Percentiles rank a stretch among this genome's conserved stretches.
phyloP scores from a whole-genome alignment of 2,113 vertebrate species.

The Narcine bancroftii region DNA sequence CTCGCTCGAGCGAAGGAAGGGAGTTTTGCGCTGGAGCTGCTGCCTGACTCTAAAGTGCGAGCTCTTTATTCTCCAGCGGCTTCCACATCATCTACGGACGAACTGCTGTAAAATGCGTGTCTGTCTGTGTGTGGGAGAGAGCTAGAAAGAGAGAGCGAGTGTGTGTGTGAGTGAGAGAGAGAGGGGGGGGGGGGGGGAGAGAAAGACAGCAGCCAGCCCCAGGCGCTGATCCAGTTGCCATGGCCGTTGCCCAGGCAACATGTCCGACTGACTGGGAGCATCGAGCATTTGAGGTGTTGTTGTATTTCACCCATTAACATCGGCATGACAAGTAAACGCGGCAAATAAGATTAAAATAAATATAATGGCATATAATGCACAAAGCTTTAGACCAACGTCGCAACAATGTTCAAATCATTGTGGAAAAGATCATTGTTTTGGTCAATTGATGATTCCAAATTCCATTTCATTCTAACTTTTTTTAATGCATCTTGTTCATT shows the following conservation, averaged over 20 bases:
- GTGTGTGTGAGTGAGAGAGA: conserved; percentile 48
- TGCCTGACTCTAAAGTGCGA: conserved; percentile 47
- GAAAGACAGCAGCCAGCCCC: conserved; percentile 71
- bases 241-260: conserved; percentile 96
- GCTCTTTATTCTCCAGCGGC: conserved; percentile 68
- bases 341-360: background rate
- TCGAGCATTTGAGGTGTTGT: conserved; percentile 48
- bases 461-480: background rate
- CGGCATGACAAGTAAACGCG: background rate
- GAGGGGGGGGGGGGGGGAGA: background rate
- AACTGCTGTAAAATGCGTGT: conserved; percentile 73
- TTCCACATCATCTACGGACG: conserved; percentile 84
- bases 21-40: background rate
- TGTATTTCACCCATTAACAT: background rate
- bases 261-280: conserved; percentile 66
- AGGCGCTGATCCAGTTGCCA: conserved; percentile 93
- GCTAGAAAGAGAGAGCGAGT: background rate
- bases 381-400: background rate
- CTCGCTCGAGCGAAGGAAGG: conserved; percentile 46
- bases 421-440: background rate
- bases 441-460: background rate
- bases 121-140: conserved; percentile 39
- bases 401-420: background rate
- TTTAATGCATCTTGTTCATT: background rate
- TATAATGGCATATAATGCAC: background rate